Evolutionary conservation across 2,888 invertebrate species (phyloP).

Genomic region (Pachliopta kotzebuea): DNA sequence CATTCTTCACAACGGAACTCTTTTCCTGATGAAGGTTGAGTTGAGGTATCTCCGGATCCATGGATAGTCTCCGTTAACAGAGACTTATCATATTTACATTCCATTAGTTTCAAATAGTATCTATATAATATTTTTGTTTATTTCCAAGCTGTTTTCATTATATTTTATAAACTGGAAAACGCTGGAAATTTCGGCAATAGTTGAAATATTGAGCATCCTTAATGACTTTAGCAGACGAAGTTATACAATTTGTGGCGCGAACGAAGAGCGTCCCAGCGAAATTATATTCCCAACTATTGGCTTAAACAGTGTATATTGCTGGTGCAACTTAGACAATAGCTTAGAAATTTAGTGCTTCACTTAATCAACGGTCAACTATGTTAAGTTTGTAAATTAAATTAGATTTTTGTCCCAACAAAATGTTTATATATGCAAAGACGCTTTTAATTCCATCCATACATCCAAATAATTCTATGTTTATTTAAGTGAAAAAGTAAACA

Average conservation of each 20-base stretch:
- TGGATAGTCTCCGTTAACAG: no score
- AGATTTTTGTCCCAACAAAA: neutral
- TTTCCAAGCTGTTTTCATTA: neutral
- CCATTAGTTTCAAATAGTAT: no score
- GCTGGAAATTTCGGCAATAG: neutral
- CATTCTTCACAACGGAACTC: no score
- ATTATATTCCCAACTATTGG: slow-evolving; percentile 26
- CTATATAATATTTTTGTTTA: no score
- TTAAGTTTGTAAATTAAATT: neutral
- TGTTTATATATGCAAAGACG: no score
- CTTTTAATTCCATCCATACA: no score
- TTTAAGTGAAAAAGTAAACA: no score
- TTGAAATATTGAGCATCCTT: slow-evolving; percentile 6
- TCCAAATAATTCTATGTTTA: no score
- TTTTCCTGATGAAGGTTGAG: no score
- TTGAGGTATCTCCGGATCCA: no score
- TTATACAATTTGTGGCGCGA: slow-evolving; percentile 21
- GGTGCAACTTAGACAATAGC: slow-evolving; percentile 22
- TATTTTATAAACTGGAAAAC: neutral
- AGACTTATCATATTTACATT: no score
- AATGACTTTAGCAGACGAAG: slow-evolving; percentile 15
- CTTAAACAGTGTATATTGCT: slow-evolving; percentile 20
- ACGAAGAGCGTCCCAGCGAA: slow-evolving; percentile 16
- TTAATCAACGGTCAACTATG: slow-evolving; percentile 12
- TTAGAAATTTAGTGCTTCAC: slow-evolving; percentile 20